Percentiles rank a stretch among this genome's conserved stretches.
These are phyloP conservation scores for Zootermopsis nevadensis DNA, from an alignment of 2,888 invertebrate genomes.

Conservation along the genomic window DNA sequence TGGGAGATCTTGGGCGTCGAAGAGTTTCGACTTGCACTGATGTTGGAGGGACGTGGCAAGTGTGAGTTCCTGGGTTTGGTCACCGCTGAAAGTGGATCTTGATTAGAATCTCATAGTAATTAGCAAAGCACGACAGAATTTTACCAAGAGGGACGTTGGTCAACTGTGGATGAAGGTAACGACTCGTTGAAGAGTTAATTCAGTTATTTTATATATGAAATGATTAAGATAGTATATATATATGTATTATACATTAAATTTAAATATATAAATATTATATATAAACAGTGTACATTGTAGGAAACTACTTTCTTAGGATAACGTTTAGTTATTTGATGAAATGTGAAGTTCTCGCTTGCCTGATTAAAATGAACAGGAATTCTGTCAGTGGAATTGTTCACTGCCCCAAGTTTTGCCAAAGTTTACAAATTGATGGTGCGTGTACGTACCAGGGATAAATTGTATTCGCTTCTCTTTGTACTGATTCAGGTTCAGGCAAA, in stretches of 20 bases:
- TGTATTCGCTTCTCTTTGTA: background rate
- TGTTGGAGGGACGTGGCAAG: background rate
- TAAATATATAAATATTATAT: constrained; percentile 35
- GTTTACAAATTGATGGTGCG: background rate
- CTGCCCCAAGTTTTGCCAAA: background rate
- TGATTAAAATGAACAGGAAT: background rate
- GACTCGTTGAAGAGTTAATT: constrained; percentile 39
- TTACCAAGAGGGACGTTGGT: constrained; percentile 21
- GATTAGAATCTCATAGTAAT: background rate
- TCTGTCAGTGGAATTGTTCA: background rate
- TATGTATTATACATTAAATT: constrained; percentile 40
- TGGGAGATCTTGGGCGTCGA: no score
- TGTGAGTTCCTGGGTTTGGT: background rate
- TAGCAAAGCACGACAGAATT: background rate
- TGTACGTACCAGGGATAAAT: background rate
- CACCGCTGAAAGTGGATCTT: background rate
- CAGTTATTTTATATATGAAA: constrained; percentile 36
- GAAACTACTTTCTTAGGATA: constrained; percentile 39
- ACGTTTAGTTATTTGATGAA: constrained; percentile 31
- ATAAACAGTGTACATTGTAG: constrained; percentile 38
- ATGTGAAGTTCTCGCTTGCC: constrained; percentile 25
- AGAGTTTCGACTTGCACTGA: no score
- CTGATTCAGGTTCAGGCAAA: background rate
- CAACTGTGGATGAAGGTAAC: constrained; percentile 24
- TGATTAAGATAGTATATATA: constrained; percentile 40